These are phyloP conservation scores for Macrosoma leucophasiata DNA, from an alignment of 2,888 invertebrate genomes.

Conservation along the genomic window DNA sequence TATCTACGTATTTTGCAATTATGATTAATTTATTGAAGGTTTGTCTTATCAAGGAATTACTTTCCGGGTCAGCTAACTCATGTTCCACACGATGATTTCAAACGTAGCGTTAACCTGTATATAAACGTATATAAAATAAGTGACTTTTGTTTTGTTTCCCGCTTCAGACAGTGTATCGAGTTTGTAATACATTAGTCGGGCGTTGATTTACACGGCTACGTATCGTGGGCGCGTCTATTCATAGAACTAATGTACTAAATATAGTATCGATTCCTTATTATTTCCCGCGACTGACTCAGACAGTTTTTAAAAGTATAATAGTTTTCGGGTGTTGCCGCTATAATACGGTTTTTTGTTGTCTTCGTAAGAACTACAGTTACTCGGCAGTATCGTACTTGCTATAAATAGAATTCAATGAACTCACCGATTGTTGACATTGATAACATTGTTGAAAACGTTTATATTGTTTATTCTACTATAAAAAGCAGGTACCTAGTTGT, in stretches of 20 bases:
- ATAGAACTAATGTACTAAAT: slow-evolving; percentile 71
- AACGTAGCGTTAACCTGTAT: slow-evolving; percentile 30
- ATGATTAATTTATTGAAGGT: too few species aligned
- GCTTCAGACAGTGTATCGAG: slow-evolving; percentile 41
- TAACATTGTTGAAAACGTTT: too few species aligned
- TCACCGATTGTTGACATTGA: too few species aligned
- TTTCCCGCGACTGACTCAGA: slow-evolving; percentile 63
- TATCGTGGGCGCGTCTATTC: slow-evolving; percentile 69
- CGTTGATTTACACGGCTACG: slow-evolving; percentile 67
- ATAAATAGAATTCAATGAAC: too few species aligned
- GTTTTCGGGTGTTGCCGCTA: too few species aligned
- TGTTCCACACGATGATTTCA: slow-evolving; percentile 38
- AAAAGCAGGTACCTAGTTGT: too few species aligned
- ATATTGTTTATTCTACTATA: too few species aligned
- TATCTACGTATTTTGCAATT: too few species aligned
- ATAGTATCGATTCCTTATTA: slow-evolving; percentile 70
- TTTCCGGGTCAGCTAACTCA: slow-evolving; percentile 44
- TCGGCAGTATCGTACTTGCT: too few species aligned
- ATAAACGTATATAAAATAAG: slow-evolving; percentile 26
- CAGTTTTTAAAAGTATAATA: slow-evolving; percentile 39
- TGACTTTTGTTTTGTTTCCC: slow-evolving; percentile 27
- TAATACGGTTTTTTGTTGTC: too few species aligned
- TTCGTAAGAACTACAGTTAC: too few species aligned
- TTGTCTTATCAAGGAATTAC: slow-evolving; percentile 37
- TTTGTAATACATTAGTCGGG: slow-evolving; percentile 66